These are phyloP conservation scores for Spondyliosoma cantharus DNA, from an alignment of 2,797 vertebrate species.

Conservation along the genomic window DNA sequence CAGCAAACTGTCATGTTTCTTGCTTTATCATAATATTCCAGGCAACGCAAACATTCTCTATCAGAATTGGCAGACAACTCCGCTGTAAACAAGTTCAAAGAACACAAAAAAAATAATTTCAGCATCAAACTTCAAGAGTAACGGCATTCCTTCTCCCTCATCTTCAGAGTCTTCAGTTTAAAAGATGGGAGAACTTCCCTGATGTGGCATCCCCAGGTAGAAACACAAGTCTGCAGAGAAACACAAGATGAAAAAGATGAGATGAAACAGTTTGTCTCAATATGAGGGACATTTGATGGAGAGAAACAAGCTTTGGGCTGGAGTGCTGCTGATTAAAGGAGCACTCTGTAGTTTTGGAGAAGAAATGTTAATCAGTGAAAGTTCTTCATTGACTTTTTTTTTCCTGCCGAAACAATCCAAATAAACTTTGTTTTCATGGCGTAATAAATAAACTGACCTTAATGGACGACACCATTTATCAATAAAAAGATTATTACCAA, in stretches of 20 bases:
- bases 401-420: no score
- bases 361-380: no score
- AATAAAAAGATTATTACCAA: no score
- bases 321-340: neutral
- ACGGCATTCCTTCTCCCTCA: conserved; percentile 17
- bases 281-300: neutral
- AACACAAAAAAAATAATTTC: conserved; percentile 31
- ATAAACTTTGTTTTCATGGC: no score
- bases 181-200: conserved; percentile 7
- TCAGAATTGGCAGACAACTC: conserved; percentile 2
- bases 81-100: conserved; percentile 36
- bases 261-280: neutral
- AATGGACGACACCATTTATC: no score
- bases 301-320: neutral
- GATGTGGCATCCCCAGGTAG: conserved; percentile 33
- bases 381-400: no score
- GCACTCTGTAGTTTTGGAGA: no score
- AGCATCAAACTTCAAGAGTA: conserved; percentile 17
- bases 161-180: conserved; percentile 56
- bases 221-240: conserved; percentile 39
- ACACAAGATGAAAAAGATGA: conserved; percentile 1
- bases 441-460: no score
- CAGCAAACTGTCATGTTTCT: conserved; percentile 12
- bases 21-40: neutral
- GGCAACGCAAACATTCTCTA: conserved; percentile 18